Base-by-base conservation (phyloP, 2,113 vertebrate species). In the Dicaeum eximium region DNA sequence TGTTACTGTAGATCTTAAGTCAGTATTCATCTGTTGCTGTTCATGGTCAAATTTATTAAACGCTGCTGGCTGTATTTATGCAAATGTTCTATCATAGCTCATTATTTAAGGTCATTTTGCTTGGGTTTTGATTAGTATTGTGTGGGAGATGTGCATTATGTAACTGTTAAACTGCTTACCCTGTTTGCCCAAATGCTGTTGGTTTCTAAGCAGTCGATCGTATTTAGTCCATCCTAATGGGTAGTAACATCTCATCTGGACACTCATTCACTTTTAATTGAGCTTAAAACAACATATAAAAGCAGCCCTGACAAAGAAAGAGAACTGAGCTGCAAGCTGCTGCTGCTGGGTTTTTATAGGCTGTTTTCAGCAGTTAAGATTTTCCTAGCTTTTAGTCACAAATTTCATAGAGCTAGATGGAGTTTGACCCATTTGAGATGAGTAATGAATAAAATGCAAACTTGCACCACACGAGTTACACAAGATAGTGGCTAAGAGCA, bases 161-260 rank as follows among this genome's bases (percentile, higher is more conserved):
- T 94, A 96, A 96, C 80, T 31, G 60, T 62, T 95, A 91, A 96
- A 86, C 95, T 86, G 96, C 96, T 97, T 97, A 92, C 64, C 74
- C 91, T 15, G 7, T 88, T 90, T 73, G 48, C 51, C 75, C 72
- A 92, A 94, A 94, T 91, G 77, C 15, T 78, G 56, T 33, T 95
- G 90, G 67, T 90, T 93, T 93, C 79, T 51, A 35, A 93, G 88
- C 74, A 90, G 62, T 79, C 12, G 19, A 40, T 62, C 0, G 2
- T 88, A 57, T 83, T 88, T 70, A 86, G 92, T 73, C 74, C 91
- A 35, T 92, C 42, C 62, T 88, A 4, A 60, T 51, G 56, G 60
- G 45, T 12, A 42, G 86, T 48, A 56, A 45, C 54, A 35, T 72
- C 87, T 95, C 30, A 51, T 62, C 40, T 78, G 78, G 88, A 27